Conservation (phyloP, 2,113 vertebrate genomes). For the Porphyrio hochstetteri region DNA sequence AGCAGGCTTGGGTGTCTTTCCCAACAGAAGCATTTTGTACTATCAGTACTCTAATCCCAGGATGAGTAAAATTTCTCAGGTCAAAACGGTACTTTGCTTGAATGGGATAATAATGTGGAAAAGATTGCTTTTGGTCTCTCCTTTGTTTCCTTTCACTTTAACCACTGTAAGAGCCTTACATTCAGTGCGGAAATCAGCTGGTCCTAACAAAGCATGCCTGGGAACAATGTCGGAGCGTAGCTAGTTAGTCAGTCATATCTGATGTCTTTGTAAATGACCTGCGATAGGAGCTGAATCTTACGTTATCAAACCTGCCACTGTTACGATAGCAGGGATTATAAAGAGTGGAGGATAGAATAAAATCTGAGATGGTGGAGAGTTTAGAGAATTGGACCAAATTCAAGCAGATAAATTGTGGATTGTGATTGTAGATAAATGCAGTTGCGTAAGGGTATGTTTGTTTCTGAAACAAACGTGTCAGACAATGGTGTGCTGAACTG, state of each 20-base stretch:
- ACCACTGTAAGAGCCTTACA: not conserved
- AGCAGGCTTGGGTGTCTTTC: not conserved
- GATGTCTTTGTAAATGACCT: constrained; percentile 57
- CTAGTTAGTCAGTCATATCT: not conserved
- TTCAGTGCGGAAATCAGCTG: not conserved
- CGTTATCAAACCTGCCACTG: not conserved
- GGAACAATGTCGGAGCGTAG: not conserved
- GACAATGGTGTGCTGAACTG: not conserved
- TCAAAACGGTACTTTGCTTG: not conserved
- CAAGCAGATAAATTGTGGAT: not conserved
- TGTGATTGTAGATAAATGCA: not conserved
- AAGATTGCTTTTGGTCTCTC: not conserved
- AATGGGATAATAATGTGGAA: not conserved
- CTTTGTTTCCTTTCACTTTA: not conserved
- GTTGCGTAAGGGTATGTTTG: not conserved
- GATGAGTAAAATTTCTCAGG: not conserved
- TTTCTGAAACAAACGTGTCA: not conserved
- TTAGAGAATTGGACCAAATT: not conserved
- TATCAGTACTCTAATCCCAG: not conserved
- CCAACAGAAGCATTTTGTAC: not conserved
- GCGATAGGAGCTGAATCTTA: not conserved
- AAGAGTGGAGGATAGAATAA: not conserved
- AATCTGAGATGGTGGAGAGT: not conserved
- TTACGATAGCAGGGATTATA: not conserved
- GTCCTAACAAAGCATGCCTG: not conserved